phyloP scores from a whole-genome alignment of 2,113 vertebrate genomes.

The Rhipidura dahli region DNA sequence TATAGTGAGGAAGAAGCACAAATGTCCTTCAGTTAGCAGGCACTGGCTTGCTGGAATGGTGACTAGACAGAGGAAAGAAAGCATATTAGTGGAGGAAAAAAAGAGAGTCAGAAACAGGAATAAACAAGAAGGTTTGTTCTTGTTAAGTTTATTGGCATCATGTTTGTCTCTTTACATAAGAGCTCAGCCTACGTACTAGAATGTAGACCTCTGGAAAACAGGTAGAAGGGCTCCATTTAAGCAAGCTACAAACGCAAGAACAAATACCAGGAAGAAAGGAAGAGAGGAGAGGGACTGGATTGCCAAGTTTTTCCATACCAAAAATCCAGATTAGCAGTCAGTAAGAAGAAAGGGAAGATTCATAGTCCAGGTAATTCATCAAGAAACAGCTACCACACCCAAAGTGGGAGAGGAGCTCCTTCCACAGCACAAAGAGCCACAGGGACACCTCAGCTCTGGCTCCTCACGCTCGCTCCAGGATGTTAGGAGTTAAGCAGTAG shows the following conservation, averaged over 20 bases:
- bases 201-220: slow-evolving; percentile 70
- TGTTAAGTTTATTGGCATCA: slow-evolving; percentile 85
- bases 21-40: neutral
- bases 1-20: neutral
- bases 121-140: slow-evolving; percentile 71
- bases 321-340: slow-evolving; percentile 63
- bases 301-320: slow-evolving; percentile 67
- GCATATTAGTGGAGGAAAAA: neutral
- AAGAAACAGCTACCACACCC: slow-evolving; percentile 58
- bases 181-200: slow-evolving; percentile 76
- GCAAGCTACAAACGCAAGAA: slow-evolving; percentile 78
- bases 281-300: slow-evolving; percentile 60
- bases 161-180: slow-evolving; percentile 82
- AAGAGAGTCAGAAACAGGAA: slow-evolving; percentile 57
- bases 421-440: slow-evolving; percentile 59
- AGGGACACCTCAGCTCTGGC: slow-evolving; percentile 36
- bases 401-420: slow-evolving; percentile 56
- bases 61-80: neutral
- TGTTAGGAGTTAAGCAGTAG: slow-evolving; percentile 49
- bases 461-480: slow-evolving; percentile 42
- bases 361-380: slow-evolving; percentile 50
- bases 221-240: slow-evolving; percentile 72
- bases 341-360: slow-evolving; percentile 39
- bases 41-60: neutral
- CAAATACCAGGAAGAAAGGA: slow-evolving; percentile 66